These are phyloP conservation scores for Chaenocephalus aceratus DNA, from an alignment of 2,113 vertebrate genomes.

Conservation along the genomic window DNA sequence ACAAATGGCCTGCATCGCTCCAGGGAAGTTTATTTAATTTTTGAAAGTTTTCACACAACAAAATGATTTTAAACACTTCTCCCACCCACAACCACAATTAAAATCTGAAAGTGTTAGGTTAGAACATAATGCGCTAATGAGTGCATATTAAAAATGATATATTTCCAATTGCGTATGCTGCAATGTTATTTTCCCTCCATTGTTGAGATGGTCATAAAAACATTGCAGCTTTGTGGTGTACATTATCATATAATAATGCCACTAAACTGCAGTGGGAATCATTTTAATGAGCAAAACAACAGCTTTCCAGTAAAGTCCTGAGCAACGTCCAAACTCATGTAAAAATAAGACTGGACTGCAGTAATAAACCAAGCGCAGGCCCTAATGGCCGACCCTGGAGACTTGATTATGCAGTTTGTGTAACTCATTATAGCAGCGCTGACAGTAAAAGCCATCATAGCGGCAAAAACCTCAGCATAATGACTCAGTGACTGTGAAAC, in stretches of 20 bases:
- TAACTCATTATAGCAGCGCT: constrained; percentile 45
- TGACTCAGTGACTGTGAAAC: constrained; percentile 34
- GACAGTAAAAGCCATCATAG: constrained; percentile 36
- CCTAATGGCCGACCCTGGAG: constrained; percentile 53
- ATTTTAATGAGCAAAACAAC: constrained; percentile 46
- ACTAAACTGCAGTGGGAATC: constrained; percentile 48
- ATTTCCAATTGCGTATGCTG: constrained; percentile 24
- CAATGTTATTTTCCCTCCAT: neutral
- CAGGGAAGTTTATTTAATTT: neutral
- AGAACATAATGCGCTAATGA: constrained; percentile 17
- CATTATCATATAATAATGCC: constrained; percentile 49
- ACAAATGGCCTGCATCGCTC: neutral
- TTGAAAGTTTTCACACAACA: neutral
- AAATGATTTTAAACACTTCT: neutral
- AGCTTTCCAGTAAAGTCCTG: constrained; percentile 21
- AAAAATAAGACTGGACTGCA: constrained; percentile 34
- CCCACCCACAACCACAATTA: neutral
- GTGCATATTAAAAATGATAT: constrained; percentile 20
- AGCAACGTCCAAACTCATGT: constrained; percentile 24
- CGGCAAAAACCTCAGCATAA: constrained; percentile 30
- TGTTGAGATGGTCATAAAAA: constrained; percentile 22
- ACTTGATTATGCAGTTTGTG: constrained; percentile 43
- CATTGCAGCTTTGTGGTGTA: constrained; percentile 26
- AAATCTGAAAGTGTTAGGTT: neutral
- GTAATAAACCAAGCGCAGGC: constrained; percentile 27